Evolutionary conservation across 2,113 vertebrate genomes (phyloP).

Genomic region (Sorex araneus): DNA sequence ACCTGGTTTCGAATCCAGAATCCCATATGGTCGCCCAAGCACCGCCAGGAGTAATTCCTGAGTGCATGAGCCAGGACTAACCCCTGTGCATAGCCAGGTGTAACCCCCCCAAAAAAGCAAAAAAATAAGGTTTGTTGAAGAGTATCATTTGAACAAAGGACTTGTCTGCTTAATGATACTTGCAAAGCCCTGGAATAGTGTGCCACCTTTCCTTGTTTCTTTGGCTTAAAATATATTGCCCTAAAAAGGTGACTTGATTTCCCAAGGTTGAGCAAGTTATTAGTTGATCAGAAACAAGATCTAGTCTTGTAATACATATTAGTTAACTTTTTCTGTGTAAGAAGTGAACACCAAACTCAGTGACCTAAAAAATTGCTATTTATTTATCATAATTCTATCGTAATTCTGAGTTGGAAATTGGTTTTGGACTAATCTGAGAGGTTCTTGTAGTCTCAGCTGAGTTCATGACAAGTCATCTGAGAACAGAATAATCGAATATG

Average conservation of each 20-base stretch:
- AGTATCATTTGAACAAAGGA: slow-evolving; percentile 19
- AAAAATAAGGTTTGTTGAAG: slow-evolving; percentile 22
- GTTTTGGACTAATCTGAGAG: neutral
- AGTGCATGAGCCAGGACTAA: too few species aligned
- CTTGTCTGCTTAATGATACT: slow-evolving; percentile 35
- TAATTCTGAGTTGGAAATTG: slow-evolving; percentile 38
- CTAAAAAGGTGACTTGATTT: neutral
- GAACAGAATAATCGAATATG: neutral
- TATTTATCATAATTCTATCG: neutral
- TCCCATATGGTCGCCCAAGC: too few species aligned
- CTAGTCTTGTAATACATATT: slow-evolving; percentile 17
- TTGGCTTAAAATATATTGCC: slow-evolving; percentile 32
- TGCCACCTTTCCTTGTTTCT: slow-evolving; percentile 45
- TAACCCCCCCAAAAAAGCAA: too few species aligned
- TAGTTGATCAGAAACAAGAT: slow-evolving; percentile 29
- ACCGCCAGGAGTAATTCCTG: too few species aligned
- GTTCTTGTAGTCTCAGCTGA: slow-evolving; percentile 34
- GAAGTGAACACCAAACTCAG: slow-evolving; percentile 13
- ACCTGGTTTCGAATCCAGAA: too few species aligned
- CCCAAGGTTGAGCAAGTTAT: slow-evolving; percentile 4
- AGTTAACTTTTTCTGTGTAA: slow-evolving; percentile 46
- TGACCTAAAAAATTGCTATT: neutral
- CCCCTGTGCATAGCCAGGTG: too few species aligned
- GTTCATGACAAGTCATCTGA: neutral
- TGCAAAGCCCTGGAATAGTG: slow-evolving; percentile 8